Percentiles rank a stretch among this genome's conserved stretches.
phyloP scores from a whole-genome alignment of 2,113 vertebrate species.

The Conger conger region DNA sequence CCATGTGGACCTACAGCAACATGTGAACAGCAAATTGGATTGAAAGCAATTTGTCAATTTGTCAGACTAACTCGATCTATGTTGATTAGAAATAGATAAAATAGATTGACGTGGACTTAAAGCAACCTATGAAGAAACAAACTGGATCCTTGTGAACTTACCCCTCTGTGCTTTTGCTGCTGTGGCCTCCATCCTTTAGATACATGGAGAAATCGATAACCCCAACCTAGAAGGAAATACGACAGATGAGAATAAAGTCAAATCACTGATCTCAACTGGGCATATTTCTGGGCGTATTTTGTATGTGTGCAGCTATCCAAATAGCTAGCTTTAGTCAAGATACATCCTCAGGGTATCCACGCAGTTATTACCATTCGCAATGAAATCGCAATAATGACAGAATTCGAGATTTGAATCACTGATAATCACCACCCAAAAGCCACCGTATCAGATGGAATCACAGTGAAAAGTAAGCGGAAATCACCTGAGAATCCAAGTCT shows the following conservation, averaged over 20 bases:
- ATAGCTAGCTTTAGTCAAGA: not conserved
- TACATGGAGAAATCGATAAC: conserved; percentile 99
- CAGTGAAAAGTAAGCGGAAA: not conserved
- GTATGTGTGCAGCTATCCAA: too few relatives aligned
- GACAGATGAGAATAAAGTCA: not conserved
- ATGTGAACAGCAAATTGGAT: not conserved
- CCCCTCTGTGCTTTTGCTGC: conserved; percentile 93
- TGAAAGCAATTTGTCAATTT: not conserved
- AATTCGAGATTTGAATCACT: not conserved
- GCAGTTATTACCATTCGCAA: not conserved
- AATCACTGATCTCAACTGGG: not conserved
- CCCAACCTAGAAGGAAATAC: conserved; percentile 77
- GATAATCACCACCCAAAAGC: not conserved
- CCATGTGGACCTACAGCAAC: not conserved
- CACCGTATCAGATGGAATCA: not conserved
- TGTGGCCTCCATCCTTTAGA: conserved; percentile 91
- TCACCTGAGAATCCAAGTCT: conserved; percentile 95
- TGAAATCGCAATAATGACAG: not conserved
- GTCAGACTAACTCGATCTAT: too few relatives aligned
- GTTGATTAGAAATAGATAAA: not conserved
- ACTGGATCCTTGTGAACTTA: conserved; percentile 59
- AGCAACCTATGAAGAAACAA: not conserved
- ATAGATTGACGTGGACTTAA: not conserved
- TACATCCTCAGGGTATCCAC: not conserved
- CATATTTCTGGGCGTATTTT: not conserved